A percentile compares a stretch with the other conserved stretches of the same genome.
Conservation (phyloP, 92 coral and sea anemone genomes). For the Isaurus tuberculatus region DNA sequence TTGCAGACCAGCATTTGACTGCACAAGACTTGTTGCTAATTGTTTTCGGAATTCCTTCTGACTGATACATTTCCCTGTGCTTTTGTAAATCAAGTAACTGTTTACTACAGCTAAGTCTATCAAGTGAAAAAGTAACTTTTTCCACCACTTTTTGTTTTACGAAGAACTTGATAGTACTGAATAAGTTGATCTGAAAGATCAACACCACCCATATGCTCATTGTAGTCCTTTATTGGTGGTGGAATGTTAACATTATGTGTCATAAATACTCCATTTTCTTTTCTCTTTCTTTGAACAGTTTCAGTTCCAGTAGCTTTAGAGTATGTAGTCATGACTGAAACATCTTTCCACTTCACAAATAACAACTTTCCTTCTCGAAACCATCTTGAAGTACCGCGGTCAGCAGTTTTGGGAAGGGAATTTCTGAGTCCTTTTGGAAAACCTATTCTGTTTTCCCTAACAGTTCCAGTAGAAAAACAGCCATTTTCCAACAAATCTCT, state of each 20-base stretch:
- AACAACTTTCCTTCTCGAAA: constrained; percentile 10
- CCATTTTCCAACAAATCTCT: constrained; percentile 23
- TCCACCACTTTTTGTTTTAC: constrained; percentile 53
- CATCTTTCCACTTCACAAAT: constrained; percentile 38
- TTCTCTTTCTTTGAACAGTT: neutral
- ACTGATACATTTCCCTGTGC: neutral
- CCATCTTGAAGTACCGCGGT: constrained; percentile 32
- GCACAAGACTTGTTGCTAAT: neutral
- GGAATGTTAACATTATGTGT: neutral
- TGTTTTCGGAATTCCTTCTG: neutral
- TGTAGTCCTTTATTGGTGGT: constrained; percentile 18
- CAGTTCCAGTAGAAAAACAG: constrained; percentile 37
- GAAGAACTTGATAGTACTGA: constrained; percentile 26
- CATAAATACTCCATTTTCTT: neutral
- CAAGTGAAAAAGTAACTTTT: constrained; percentile 35
- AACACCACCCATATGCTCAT: constrained; percentile 45
- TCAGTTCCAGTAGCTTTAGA: neutral
- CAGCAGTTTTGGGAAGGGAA: constrained; percentile 27
- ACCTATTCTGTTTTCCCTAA: constrained; percentile 3
- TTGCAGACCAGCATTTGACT: constrained; percentile 6
- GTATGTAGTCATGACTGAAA: neutral
- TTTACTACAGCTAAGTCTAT: constrained; percentile 50
- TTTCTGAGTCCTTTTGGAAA: constrained; percentile 32
- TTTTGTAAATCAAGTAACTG: constrained; percentile 21
- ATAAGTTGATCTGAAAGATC: constrained; percentile 54